These are phyloP conservation scores for Lordiphosa collinella DNA, from an alignment of 1,140 invertebrate species.

Conservation along the genomic window DNA sequence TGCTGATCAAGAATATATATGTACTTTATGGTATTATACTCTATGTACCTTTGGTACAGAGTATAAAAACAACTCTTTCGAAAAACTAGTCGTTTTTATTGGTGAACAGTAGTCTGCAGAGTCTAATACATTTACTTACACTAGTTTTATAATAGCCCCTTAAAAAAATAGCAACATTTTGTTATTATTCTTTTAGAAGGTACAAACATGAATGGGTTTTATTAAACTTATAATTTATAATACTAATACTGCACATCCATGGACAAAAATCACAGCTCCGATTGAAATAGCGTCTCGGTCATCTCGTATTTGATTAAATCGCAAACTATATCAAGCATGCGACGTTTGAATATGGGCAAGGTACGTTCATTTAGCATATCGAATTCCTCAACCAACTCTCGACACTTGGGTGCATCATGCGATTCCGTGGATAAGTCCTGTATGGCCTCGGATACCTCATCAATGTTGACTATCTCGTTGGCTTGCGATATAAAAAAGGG, in stretches of 20 bases:
- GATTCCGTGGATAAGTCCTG: constrained; percentile 36
- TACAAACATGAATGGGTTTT: not conserved
- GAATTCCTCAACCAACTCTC: constrained; percentile 41
- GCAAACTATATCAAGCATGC: constrained; percentile 38
- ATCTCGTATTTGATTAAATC: constrained; percentile 52
- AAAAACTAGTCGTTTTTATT: no score
- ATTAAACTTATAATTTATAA: not conserved
- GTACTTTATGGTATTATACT: no score
- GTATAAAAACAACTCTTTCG: no score
- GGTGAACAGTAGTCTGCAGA: no score
- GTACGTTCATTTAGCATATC: constrained; percentile 53
- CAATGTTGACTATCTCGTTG: constrained; percentile 50
- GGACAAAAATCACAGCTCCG: not conserved
- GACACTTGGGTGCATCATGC: constrained; percentile 30
- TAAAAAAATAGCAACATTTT: no score
- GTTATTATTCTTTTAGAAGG: no score
- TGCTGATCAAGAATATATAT: no score
- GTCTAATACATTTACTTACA: no score
- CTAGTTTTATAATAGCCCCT: no score
- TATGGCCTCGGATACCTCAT: constrained; percentile 51
- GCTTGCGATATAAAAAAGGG: constrained; percentile 56
- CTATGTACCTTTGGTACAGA: no score
- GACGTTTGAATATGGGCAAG: constrained; percentile 50
- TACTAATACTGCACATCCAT: constrained; percentile 17
- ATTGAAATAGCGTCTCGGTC: constrained; percentile 16